Percentiles rank a stretch among this genome's conserved stretches.
These are phyloP conservation scores for Peromyscus leucopus DNA, from an alignment of 2,113 vertebrate genomes.

Conservation along the genomic window DNA sequence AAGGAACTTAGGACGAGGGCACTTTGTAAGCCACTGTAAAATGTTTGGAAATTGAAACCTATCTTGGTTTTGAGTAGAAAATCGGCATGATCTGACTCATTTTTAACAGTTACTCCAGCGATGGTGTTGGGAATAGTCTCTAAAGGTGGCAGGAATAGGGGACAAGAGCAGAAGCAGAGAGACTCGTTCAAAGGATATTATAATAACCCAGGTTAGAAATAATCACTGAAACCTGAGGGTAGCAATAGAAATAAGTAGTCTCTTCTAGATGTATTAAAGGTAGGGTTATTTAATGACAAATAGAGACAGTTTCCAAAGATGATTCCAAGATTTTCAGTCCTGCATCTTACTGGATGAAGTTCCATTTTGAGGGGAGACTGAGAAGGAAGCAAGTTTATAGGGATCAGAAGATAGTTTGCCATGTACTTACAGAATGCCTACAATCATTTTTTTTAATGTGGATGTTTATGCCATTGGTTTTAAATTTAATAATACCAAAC, in stretches of 20 bases:
- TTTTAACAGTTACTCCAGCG: conserved; percentile 36
- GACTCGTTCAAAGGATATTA: not conserved
- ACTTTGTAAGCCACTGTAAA: conserved; percentile 36
- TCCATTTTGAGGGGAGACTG: conserved; percentile 30
- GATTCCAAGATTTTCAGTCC: conserved; percentile 14
- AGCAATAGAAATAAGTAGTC: not conserved
- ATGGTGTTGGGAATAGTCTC: not conserved
- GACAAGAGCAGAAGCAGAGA: not conserved
- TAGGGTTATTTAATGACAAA: conserved; percentile 36
- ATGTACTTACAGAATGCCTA: conserved; percentile 40
- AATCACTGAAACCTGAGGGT: not conserved
- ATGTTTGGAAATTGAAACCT: conserved; percentile 18
- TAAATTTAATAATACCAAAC: conserved; percentile 57
- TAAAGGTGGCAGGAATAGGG: not conserved
- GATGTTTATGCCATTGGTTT: conserved; percentile 1
- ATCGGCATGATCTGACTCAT: not conserved
- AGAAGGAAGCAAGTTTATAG: conserved; percentile 25
- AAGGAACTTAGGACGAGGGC: not conserved
- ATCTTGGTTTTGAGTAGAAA: conserved; percentile 1
- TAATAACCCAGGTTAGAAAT: not conserved
- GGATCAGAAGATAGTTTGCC: conserved; percentile 27
- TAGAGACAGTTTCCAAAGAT: not conserved
- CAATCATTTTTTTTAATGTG: not conserved
- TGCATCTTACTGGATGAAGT: conserved; percentile 16
- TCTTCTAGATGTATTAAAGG: conserved; percentile 34